Conservation (phyloP, 1,140 invertebrate genomes). For the Drosophila leontia region DNA sequence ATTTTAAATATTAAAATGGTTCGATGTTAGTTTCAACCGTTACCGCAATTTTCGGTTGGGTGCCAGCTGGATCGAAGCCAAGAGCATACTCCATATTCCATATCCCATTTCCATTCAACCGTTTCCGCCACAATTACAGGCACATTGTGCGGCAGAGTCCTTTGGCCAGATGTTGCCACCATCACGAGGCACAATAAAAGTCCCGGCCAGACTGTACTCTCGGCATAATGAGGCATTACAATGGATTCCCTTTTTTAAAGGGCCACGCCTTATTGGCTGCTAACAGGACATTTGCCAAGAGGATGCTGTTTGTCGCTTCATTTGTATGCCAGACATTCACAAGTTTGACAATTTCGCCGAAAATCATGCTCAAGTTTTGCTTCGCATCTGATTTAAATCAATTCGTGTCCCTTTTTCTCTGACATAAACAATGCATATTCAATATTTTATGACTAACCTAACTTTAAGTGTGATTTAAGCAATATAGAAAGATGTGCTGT, state of each 20-base stretch:
- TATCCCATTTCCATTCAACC: slow-evolving; percentile 31
- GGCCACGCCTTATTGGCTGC: slow-evolving; percentile 51
- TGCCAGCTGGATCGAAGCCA: slow-evolving; percentile 44
- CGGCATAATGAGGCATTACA: slow-evolving; percentile 51
- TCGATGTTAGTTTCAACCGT: slow-evolving; percentile 23
- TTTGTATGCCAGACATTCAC: slow-evolving; percentile 47
- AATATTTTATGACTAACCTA: slow-evolving; percentile 4
- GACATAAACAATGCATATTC: slow-evolving; percentile 19
- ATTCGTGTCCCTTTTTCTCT: slow-evolving; percentile 7
- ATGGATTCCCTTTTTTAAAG: slow-evolving; percentile 40
- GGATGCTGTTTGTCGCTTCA: slow-evolving; percentile 40
- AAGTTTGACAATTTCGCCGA: slow-evolving; percentile 36
- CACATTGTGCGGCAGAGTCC: slow-evolving; percentile 37
- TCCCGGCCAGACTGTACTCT: slow-evolving; percentile 37
- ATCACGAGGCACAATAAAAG: slow-evolving; percentile 40
- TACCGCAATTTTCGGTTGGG: slow-evolving; percentile 7
- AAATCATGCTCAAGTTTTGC: slow-evolving; percentile 32
- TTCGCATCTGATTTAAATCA: slow-evolving; percentile 44
- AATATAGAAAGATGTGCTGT: not conserved
- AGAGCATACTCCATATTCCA: slow-evolving; percentile 39
- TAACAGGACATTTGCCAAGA: slow-evolving; percentile 43
- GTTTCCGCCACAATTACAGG: slow-evolving; percentile 48
- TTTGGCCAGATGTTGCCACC: slow-evolving; percentile 46
- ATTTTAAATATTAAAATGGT: slow-evolving; percentile 59
- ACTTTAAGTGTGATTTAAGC: not conserved